Conservation (phyloP, 2,113 vertebrate genomes). For the Lophochroa leadbeateri region DNA sequence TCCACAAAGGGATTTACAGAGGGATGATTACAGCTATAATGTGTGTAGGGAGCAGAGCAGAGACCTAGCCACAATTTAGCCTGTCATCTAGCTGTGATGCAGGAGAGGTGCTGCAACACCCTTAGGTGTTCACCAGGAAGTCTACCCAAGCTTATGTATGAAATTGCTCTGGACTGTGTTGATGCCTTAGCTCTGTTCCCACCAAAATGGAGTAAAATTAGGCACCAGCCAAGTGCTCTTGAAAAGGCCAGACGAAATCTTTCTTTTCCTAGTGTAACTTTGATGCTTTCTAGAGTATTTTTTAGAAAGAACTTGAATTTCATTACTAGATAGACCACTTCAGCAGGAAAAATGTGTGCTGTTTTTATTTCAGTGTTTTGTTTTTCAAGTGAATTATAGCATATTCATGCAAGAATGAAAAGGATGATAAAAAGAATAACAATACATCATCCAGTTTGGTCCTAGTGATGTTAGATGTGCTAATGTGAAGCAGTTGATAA, state of each 20-base stretch:
- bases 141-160: not conserved
- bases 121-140: not conserved
- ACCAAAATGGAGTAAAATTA: not conserved
- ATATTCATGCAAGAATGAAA: not conserved
- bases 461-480: not conserved
- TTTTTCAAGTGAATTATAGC: not conserved
- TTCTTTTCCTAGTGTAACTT: not conserved
- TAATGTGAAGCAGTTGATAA: not conserved
- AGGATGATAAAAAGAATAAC: not conserved
- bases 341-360: not conserved
- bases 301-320: not conserved
- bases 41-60: not conserved
- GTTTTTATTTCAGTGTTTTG: not conserved
- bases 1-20: conserved; percentile 2
- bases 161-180: not conserved
- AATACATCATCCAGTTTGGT: not conserved
- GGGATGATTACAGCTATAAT: not conserved
- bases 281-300: not conserved
- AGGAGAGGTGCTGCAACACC: not conserved
- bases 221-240: not conserved
- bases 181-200: not conserved
- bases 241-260: not conserved
- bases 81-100: not conserved
- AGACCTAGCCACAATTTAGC: not conserved
- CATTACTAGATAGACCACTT: not conserved